Evolutionary conservation across 2,888 invertebrate species (phyloP), one percentile per base, ranked within the genome.

Genomic region (Acrocera orbiculus): DNA sequence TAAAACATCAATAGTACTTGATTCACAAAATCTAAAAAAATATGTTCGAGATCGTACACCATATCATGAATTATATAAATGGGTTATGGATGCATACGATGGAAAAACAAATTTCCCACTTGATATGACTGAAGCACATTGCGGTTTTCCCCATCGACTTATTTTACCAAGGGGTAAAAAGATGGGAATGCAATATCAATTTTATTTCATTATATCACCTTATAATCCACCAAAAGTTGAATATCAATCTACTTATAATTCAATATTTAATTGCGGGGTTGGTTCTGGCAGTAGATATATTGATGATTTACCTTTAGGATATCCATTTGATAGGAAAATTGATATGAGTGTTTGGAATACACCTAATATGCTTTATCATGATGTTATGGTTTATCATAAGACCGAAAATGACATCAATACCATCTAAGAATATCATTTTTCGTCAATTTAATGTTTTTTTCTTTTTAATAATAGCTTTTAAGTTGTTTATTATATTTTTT

Each of bases 281-380:
- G 69, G 67, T 44, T 63, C 63, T 48, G 70, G 65, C 53, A 53
- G 67, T 60, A 49, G 59, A 32, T 47, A 53, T 34, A 58, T 73
- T 29, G 78, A 80, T 52, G 65, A 63, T 42, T 66, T 67, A 52
- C 67, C 78, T 28, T 63, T 73, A 47, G 78, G 76, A 34, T 82
- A 71, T 65, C 82, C 82, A 40, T 68, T 82, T 51, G 79, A 82
- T 51, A 72, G 76, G 44, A 61, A 62, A 15, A 66, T 76, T 47
- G 62, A 70, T 27, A 61, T 69, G 28, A 57, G 57, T 30, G 62
- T 61, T 40, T 77, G 73, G 65, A 64, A 64, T 43, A 70, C 72
- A 13, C 68, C 75, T 25, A 80, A 80, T 61, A 70, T 71, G 61
- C 68, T 63, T 54, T 70, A 73, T 52, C 64, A 73, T 44, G 73